phyloP scores from a whole-genome alignment of 2,797 vertebrate species.

The Lates japonicus region DNA sequence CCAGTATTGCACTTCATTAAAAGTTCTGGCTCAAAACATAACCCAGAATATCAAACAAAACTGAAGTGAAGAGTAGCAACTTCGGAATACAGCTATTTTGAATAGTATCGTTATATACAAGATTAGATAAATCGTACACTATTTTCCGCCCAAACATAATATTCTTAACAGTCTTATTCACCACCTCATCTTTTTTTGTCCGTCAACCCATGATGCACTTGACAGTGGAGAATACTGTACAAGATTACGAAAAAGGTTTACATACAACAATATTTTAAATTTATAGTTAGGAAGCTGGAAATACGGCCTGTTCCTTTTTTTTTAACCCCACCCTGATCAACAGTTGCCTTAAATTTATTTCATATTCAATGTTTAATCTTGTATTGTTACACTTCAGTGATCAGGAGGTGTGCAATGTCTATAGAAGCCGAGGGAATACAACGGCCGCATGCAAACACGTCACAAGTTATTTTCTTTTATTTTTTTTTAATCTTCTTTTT shows the following conservation, averaged over 20 bases:
- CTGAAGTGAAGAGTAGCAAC: constrained; percentile 98
- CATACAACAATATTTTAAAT: constrained; percentile 93
- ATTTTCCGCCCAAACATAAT: constrained; percentile 93
- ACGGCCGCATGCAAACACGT: constrained; percentile 99
- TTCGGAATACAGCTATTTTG: constrained; percentile 91
- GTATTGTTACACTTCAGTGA: constrained; percentile 83
- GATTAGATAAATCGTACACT: constrained; percentile 97
- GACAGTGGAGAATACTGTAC: constrained; percentile 95
- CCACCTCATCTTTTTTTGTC: constrained; percentile 87
- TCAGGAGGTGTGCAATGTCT: constrained; percentile 92
- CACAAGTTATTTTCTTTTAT: constrained; percentile 86
- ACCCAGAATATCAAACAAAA: constrained; percentile 99
- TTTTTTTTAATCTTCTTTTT: constrained; percentile 58
- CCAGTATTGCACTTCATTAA: constrained; percentile 99
- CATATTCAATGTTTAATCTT: constrained; percentile 82
- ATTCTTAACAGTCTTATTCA: constrained; percentile 96
- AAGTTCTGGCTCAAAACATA: constrained; percentile 99
- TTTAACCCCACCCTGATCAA: constrained; percentile 83
- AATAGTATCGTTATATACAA: constrained; percentile 98
- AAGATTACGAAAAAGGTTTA: constrained; percentile 98
- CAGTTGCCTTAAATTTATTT: constrained; percentile 78
- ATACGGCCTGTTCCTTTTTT: constrained; percentile 84
- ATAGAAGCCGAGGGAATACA: constrained; percentile 93
- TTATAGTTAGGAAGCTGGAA: constrained; percentile 92
- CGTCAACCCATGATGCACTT: constrained; percentile 91